A percentile compares a stretch with the other conserved stretches of the same genome.
These are phyloP conservation scores for Metopolophium dirhodum DNA, from an alignment of 1,140 invertebrate species.

Conservation along the genomic window DNA sequence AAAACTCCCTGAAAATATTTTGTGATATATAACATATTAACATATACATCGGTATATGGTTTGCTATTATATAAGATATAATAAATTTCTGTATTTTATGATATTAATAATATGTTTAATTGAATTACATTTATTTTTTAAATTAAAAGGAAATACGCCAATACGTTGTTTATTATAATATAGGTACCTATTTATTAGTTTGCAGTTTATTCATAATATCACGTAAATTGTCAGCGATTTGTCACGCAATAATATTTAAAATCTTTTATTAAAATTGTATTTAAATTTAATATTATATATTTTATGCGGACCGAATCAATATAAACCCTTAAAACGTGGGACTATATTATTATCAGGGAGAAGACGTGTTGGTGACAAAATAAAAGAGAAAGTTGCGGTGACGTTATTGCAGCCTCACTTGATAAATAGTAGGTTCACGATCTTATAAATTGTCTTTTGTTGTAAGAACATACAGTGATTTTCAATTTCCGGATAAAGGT, in stretches of 20 bases:
- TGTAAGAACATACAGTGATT: constrained; percentile 10
- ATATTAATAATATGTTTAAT: neutral
- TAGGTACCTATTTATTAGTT: neutral
- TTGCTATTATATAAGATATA: neutral
- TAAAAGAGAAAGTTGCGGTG: neutral
- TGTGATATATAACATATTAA: neutral
- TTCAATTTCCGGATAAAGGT: constrained; percentile 9
- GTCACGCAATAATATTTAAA: neutral
- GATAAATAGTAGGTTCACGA: constrained; percentile 8
- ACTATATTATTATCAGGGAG: neutral
- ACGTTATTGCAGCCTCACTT: neutral
- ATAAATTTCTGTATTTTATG: neutral
- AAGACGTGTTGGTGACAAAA: neutral
- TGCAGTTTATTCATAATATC: neutral
- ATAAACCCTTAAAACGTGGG: neutral
- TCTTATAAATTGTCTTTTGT: constrained; percentile 17
- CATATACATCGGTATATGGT: neutral
- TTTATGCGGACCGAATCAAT: neutral
- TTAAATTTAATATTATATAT: neutral
- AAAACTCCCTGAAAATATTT: neutral
- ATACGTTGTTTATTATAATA: no score
- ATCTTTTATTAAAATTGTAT: neutral
- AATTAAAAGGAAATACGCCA: no score
- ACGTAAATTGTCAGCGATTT: neutral
- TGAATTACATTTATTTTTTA: neutral